Conservation (phyloP, 2,113 vertebrate genomes). For the Tor tambroides region DNA sequence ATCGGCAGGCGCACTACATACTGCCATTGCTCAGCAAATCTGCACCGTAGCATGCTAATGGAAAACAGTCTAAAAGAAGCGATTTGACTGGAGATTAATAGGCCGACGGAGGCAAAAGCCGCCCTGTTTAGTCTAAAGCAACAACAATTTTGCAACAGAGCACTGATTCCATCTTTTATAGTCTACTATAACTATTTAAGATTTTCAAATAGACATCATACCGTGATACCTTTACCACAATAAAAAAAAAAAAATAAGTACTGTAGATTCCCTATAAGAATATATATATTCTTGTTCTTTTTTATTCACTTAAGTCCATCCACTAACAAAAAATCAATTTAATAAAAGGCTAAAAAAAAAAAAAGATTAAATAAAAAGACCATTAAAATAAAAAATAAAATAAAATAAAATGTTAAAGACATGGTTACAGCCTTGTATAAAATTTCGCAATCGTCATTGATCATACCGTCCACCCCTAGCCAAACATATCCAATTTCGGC, state of each 20-base stretch:
- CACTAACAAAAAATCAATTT: background rate
- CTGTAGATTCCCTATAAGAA: background rate
- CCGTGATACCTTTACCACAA: background rate
- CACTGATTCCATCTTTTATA: background rate
- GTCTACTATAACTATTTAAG: background rate
- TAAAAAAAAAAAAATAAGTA: background rate
- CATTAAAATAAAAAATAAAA: too few relatives aligned
- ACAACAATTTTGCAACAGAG: background rate
- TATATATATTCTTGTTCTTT: background rate
- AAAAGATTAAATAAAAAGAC: background rate
- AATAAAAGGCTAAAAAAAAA: too few relatives aligned
- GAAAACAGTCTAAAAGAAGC: slow-evolving; percentile 73
- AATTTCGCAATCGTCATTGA: too few relatives aligned
- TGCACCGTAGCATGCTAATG: slow-evolving; percentile 70
- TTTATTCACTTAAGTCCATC: background rate
- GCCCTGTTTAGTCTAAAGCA: slow-evolving; percentile 48
- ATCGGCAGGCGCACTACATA: slow-evolving; percentile 50
- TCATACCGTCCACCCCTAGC: background rate
- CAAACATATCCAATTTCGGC: background rate
- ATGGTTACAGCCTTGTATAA: too few relatives aligned
- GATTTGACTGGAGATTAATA: slow-evolving; percentile 78
- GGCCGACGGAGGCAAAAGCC: slow-evolving; percentile 65
- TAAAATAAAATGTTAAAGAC: too few relatives aligned
- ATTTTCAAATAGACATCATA: background rate
- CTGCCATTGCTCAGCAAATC: slow-evolving; percentile 71